Base-by-base conservation (phyloP, 2,113 vertebrate genomes). In the Scophthalmus maximus region DNA sequence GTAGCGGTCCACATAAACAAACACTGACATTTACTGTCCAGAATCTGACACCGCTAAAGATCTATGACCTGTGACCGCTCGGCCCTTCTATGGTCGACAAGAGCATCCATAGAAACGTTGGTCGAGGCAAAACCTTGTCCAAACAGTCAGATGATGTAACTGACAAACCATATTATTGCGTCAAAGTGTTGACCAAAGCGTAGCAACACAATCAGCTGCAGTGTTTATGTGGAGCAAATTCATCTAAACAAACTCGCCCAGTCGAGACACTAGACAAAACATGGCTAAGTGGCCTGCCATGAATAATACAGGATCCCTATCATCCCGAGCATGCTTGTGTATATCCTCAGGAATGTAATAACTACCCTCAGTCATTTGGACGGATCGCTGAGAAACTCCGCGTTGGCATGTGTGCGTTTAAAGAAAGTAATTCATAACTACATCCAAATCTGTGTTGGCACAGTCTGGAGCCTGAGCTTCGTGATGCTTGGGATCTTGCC, bases 131-230 rank as follows among this genome's bases (percentile, higher is more conserved):
- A 58, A 77, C 66, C 61, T 78, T 64, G 68, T 80, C 75, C 68
- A 89, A 92, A 88, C 85, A 87, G 42, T 71, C 44, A 3, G 30
- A 47, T 10, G 75, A 83, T 61, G 69, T 60, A 70, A 66, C 85
- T 86, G 84, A 86, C 86, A 89, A 89, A 88, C 90, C 83, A 55
- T 8, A 68, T 89, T 62, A 89, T 50, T 22, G 55, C 59, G 26
- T 72, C 77, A 57, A 32, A 73, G 79, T 74, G 77, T 81, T 76
- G 73, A 87, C 78, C 78, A 78, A 84, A 66, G 56, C 69, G 30
- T 9, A 42, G 76, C 78, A 71, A 59, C 78, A 73, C 78, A 80
- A 80, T 91, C 86, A 72, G 20, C 83, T 66, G 49, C 78, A 38
- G 68, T 78, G 87, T 89, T 89, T 89, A 87, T 17, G 52, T 56